Conservation (phyloP, 2,888 invertebrate genomes). For the Nesidiocoris tenuis region DNA sequence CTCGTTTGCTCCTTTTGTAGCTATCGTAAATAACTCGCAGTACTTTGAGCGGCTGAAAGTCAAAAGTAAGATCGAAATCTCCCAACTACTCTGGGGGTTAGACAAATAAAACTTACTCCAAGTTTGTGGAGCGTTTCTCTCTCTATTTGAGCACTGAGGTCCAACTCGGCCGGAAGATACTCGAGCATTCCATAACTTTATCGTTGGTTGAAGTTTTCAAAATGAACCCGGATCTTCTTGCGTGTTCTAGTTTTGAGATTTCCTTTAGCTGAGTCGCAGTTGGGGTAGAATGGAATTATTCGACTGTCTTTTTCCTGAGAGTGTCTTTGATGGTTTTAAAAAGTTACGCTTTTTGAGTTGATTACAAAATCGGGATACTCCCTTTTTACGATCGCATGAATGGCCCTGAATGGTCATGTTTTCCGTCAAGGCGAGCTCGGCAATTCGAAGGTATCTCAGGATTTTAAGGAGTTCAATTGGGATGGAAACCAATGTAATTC, state of each 20-base stretch:
- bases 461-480: no score
- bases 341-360: no score
- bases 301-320: no score
- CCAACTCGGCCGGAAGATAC: constrained; percentile 15
- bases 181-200: constrained; percentile 29
- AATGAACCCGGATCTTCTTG: neutral
- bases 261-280: no score
- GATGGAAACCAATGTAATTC: no score
- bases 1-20: neutral
- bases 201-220: constrained; percentile 2
- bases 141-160: neutral
- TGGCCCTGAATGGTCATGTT: no score
- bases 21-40: neutral
- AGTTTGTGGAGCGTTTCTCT: neutral
- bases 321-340: no score
- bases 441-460: no score
- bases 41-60: neutral
- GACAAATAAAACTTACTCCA: neutral
- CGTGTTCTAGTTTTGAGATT: neutral
- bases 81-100: neutral
- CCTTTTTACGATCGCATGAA: no score
- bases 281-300: no score
- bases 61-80: neutral
- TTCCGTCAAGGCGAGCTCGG: no score
- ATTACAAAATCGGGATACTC: no score